Conservation (phyloP, 2,797 vertebrate genomes). For the Otus scops region DNA sequence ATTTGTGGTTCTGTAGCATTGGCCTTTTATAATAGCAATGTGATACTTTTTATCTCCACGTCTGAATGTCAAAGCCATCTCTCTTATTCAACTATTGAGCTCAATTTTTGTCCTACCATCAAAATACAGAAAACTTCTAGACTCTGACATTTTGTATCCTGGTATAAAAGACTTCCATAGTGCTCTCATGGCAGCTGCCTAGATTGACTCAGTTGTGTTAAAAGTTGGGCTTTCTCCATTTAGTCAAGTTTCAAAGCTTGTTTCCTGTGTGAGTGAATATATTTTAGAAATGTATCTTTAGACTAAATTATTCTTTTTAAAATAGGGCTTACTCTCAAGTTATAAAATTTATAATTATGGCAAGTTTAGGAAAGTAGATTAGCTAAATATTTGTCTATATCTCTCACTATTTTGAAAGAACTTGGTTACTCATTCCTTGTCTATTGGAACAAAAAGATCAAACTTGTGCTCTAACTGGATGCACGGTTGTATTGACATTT, state of each 20-base stretch:
- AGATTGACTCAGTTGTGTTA: neutral
- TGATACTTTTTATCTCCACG: neutral
- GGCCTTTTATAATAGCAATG: neutral
- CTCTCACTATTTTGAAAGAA: neutral
- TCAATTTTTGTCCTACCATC: neutral
- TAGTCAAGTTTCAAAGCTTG: neutral
- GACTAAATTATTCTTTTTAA: neutral
- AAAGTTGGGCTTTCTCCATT: neutral
- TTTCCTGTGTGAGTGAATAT: neutral
- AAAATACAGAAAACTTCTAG: neutral
- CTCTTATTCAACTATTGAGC: neutral
- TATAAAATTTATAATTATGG: neutral
- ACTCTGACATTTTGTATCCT: neutral
- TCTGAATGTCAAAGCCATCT: neutral
- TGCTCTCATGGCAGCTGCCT: neutral
- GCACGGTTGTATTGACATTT: neutral
- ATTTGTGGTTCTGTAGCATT: neutral
- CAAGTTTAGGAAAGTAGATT: neutral
- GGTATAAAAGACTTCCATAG: neutral
- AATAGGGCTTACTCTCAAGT: neutral
- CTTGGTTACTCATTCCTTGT: neutral
- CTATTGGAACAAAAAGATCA: neutral
- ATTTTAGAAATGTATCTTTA: neutral
- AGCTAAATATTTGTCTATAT: neutral
- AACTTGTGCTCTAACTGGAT: neutral